Percentiles rank a stretch among this genome's conserved stretches.
Conservation (phyloP, 2,113 vertebrate genomes). For the Cryptotis parvus region DNA sequence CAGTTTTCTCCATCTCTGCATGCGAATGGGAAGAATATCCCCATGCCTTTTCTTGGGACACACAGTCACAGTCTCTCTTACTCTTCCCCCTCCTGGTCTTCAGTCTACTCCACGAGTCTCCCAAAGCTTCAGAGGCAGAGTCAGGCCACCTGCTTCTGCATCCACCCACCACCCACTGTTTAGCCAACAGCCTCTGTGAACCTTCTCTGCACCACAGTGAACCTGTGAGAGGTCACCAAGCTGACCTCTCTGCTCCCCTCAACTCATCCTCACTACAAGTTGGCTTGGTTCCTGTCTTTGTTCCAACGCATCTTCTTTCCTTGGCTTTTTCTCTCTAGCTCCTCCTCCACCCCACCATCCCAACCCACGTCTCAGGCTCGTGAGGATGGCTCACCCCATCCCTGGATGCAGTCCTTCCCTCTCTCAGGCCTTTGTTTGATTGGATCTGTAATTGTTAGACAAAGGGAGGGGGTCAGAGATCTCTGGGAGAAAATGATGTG, state of each 20-base stretch:
- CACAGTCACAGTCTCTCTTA: conserved; percentile 34
- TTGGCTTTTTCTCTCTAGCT: conserved; percentile 20
- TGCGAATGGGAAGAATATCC: conserved; percentile 32
- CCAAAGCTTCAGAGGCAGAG: not conserved
- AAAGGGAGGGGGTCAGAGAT: not conserved
- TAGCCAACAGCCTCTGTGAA: not conserved
- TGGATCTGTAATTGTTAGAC: conserved; percentile 39
- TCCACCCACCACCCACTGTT: conserved; percentile 29
- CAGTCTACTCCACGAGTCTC: not conserved
- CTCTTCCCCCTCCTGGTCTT: not conserved
- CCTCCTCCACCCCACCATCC: not conserved
- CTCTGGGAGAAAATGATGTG: conserved; percentile 3
- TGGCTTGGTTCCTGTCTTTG: conserved; percentile 24
- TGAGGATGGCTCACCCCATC: not conserved
- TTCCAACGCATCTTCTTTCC: not conserved
- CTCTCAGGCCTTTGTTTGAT: conserved; percentile 13
- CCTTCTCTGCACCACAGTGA: conserved; percentile 22
- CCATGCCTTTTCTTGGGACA: conserved; percentile 36
- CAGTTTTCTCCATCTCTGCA: conserved; percentile 38
- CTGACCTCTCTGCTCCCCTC: not conserved
- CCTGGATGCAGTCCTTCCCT: not conserved
- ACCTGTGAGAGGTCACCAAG: no score
- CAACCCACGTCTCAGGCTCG: not conserved
- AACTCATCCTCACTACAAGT: not conserved
- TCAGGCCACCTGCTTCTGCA: not conserved